Percentiles rank a stretch among this genome's conserved stretches.
These are phyloP conservation scores for Archivesica marissinica DNA, from an alignment of 1,140 invertebrate species.

Conservation along the genomic window DNA sequence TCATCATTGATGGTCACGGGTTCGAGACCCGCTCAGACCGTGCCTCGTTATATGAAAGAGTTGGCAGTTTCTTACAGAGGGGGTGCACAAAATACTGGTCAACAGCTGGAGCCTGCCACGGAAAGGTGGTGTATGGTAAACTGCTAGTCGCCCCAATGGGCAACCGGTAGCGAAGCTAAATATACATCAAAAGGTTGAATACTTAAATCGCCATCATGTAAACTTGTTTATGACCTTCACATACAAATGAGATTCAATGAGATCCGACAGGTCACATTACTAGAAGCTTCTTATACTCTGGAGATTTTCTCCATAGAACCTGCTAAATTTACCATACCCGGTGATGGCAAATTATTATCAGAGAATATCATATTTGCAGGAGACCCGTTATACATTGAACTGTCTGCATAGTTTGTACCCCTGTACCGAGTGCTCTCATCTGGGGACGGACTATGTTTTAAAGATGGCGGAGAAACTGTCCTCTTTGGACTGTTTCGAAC, in stretches of 20 bases:
- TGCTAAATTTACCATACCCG: slow-evolving; percentile 3
- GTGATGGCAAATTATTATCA: background rate
- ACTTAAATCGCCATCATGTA: too few relatives aligned
- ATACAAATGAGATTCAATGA: background rate
- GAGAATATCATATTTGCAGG: slow-evolving; percentile 13
- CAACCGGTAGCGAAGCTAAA: too few relatives aligned
- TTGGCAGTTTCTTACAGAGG: too few relatives aligned
- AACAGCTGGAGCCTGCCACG: too few relatives aligned
- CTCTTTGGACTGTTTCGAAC: slow-evolving; percentile 18
- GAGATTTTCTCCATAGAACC: slow-evolving; percentile 59
- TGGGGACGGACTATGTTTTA: background rate
- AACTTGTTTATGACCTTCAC: too few relatives aligned
- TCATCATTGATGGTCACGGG: too few relatives aligned
- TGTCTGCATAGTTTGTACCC: background rate
- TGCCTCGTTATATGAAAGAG: too few relatives aligned
- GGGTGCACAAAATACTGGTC: too few relatives aligned
- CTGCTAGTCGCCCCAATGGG: too few relatives aligned
- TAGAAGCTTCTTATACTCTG: slow-evolving; percentile 17
- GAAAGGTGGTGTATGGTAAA: too few relatives aligned
- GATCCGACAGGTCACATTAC: background rate
- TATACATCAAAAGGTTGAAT: too few relatives aligned
- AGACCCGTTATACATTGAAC: slow-evolving; percentile 37
- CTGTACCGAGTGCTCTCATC: background rate
- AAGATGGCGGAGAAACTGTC: slow-evolving; percentile 24
- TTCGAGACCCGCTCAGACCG: too few relatives aligned